Evolutionary conservation across 1,140 invertebrate genomes (phyloP), one percentile per base, ranked within the genome.

Genomic region (Caerostris darwini): DNA sequence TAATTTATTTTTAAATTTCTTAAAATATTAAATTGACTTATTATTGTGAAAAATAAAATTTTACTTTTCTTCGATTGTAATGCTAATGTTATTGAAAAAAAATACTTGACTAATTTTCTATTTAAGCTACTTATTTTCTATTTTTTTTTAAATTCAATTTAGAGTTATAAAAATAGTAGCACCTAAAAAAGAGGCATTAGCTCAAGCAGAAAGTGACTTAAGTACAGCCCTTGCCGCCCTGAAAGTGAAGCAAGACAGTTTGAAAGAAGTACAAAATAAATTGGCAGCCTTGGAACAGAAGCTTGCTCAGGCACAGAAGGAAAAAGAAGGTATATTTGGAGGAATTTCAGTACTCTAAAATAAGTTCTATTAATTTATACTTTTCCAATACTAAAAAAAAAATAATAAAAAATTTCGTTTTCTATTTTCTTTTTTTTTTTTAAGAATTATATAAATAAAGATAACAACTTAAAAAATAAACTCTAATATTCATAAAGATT

Each of bases 121-220:
- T 34, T 34, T 34, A 54, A 58, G 0, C 0, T n/a, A 2, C 4
- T 8, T 2, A 4, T 67, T 3, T 67, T 17, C 3, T 6, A n/a
- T n/a, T n/a, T n/a, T n/a, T 59, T 34, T 94, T 8, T 34, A n/a
- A 64, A 82, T 58, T 14, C 85, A 14, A 64, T 95, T 56, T 94
- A 96, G 96, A 95, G 96, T 96, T 14, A 96, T 96, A 8, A 96
- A 96, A 95, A 95, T 96, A 89, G 96, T 96, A 6, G 96, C 96
- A 5, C 96, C 96, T 4, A 96, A 96, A n/a, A n/a, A 96, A 94
- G 95, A 95, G 94, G 95, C 96, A 95, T 96, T 98, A 99, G 93
- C 99, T 99, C 0, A 98, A 98, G 4, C 99, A 98, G 0, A 99
- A 99, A 96, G 98, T 99, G 96, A 96, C 91, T 95, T 96, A n/a